Percentiles rank a stretch among this genome's conserved stretches.
These are phyloP conservation scores for Aphyosemion australe DNA, from an alignment of 2,113 vertebrate genomes.

Conservation along the genomic window DNA sequence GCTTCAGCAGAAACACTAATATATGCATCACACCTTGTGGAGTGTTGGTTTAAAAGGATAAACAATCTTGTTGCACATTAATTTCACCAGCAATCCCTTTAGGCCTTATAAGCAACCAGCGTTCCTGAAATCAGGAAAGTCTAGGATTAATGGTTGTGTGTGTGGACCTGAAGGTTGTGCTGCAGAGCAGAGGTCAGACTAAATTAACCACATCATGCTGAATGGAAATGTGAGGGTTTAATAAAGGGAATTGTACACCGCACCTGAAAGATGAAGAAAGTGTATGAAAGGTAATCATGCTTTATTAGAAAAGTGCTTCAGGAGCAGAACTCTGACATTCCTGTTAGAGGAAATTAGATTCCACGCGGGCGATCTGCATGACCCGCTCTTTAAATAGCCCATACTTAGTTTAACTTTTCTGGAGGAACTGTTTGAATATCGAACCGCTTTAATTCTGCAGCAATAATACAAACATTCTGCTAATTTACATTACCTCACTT, in stretches of 20 bases:
- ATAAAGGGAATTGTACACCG: constrained; percentile 32
- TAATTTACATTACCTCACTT: not conserved
- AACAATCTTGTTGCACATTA: constrained; percentile 17
- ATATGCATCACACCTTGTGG: not conserved
- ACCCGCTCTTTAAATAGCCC: constrained; percentile 40
- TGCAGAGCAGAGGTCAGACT: constrained; percentile 42
- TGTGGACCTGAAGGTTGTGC: constrained; percentile 48
- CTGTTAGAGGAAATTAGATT: constrained; percentile 50
- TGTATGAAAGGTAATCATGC: constrained; percentile 58
- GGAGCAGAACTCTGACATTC: constrained; percentile 49
- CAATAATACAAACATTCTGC: constrained; percentile 22
- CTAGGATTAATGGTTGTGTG: constrained; percentile 35
- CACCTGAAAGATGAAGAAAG: constrained; percentile 47
- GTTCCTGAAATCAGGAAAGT: constrained; percentile 7
- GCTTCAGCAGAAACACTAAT: not conserved
- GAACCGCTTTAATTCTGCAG: not conserved
- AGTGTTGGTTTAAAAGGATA: not conserved
- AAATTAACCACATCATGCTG: constrained; percentile 41
- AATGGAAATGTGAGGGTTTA: constrained; percentile 41
- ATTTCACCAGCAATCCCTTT: constrained; percentile 6
- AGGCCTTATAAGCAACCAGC: constrained; percentile 7
- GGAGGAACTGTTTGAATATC: not conserved
- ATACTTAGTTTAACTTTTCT: constrained; percentile 25
- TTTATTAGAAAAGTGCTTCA: constrained; percentile 59
- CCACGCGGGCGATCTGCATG: constrained; percentile 24